These are phyloP conservation scores for Troglohyphantes excavatus DNA, from an alignment of 2,888 invertebrate species.

Conservation along the genomic window DNA sequence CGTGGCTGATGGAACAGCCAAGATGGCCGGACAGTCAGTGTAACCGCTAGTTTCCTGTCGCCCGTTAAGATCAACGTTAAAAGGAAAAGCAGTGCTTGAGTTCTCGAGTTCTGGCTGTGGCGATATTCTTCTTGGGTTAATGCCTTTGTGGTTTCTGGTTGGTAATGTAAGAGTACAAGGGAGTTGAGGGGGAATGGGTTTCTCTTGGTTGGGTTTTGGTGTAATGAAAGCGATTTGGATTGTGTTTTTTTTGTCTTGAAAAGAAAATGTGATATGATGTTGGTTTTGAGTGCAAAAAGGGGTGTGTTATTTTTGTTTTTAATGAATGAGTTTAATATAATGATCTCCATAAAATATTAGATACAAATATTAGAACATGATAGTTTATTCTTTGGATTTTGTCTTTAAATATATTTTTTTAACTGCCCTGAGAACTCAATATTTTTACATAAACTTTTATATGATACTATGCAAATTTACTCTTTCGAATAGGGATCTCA, in stretches of 20 bases:
- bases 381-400: no score
- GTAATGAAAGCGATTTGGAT: not conserved
- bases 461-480: no score
- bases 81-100: constrained; percentile 39
- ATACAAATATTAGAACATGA: no score
- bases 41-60: not conserved
- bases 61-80: constrained; percentile 50
- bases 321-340: no score
- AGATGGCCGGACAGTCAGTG: constrained; percentile 1
- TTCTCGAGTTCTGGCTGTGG: constrained; percentile 32
- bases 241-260: not conserved
- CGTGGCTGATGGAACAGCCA: not conserved
- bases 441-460: no score
- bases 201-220: not conserved
- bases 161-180: constrained; percentile 2
- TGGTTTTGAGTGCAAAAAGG: no score
- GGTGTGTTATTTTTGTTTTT: no score
- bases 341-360: no score
- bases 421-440: no score
- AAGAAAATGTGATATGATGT: no score
- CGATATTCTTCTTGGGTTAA: constrained; percentile 18
- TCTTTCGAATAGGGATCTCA: no score
- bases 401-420: no score
- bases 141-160: constrained; percentile 43
- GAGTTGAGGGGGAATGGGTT: not conserved